phyloP scores from a whole-genome alignment of 2,797 vertebrate species.

The Onychomys leucogaster region DNA sequence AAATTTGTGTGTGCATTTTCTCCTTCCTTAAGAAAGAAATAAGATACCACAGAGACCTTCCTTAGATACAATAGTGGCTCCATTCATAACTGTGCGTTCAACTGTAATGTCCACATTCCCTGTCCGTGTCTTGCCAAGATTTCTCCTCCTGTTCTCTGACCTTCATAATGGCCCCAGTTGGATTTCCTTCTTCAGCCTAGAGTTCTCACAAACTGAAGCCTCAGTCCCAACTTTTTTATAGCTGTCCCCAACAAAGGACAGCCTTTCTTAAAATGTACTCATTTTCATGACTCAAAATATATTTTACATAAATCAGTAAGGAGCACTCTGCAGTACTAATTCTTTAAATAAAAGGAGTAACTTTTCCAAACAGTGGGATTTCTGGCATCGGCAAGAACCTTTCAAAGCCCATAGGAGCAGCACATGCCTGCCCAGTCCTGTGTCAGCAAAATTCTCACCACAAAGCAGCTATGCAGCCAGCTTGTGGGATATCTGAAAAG shows the following conservation, averaged over 20 bases:
- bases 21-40: slow-evolving; percentile 69
- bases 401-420: not conserved
- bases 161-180: slow-evolving; percentile 39
- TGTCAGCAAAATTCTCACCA: slow-evolving; percentile 7
- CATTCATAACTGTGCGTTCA: slow-evolving; percentile 75
- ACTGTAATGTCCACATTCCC: slow-evolving; percentile 61
- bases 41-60: slow-evolving; percentile 71
- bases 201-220: slow-evolving; percentile 51
- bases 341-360: slow-evolving; percentile 47
- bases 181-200: slow-evolving; percentile 47
- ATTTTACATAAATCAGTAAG: slow-evolving; percentile 39
- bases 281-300: slow-evolving; percentile 54
- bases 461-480: slow-evolving; percentile 7
- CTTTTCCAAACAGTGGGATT: slow-evolving; percentile 13
- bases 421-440: not conserved
- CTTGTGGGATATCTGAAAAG: not conserved
- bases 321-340: slow-evolving; percentile 13
- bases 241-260: slow-evolving; percentile 46
- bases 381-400: not conserved
- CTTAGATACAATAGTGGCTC: slow-evolving; percentile 68
- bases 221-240: not conserved
- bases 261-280: slow-evolving; percentile 57
- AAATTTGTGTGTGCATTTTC: slow-evolving; percentile 64
- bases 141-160: slow-evolving; percentile 38
- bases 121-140: slow-evolving; percentile 66